These are phyloP conservation scores for Anabacerthia variegaticeps DNA, from an alignment of 2,797 vertebrate species.

Conservation along the genomic window DNA sequence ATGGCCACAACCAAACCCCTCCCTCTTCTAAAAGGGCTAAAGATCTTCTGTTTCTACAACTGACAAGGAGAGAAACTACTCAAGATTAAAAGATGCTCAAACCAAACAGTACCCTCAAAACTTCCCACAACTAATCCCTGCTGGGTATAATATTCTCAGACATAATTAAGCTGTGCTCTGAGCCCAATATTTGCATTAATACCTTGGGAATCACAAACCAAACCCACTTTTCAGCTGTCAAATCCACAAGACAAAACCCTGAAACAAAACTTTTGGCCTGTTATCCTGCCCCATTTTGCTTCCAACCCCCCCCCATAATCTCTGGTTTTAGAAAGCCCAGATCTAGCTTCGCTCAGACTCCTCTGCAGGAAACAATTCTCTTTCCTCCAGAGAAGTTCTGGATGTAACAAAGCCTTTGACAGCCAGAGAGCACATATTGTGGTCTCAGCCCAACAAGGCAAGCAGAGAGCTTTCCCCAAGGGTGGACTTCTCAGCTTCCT, in stretches of 20 bases:
- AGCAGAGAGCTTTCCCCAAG: background rate
- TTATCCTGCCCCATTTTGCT: background rate
- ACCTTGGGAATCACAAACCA: background rate
- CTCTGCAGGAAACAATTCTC: background rate
- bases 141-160: background rate
- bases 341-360: background rate
- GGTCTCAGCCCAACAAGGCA: background rate
- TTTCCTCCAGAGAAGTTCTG: background rate
- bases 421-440: background rate
- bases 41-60: background rate
- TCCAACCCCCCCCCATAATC: background rate
- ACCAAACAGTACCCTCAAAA: background rate
- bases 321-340: background rate
- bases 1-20: rapidly evolving
- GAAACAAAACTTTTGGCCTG: background rate
- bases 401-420: background rate
- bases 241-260: background rate
- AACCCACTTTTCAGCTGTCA: background rate
- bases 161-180: background rate
- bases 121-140: background rate
- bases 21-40: background rate
- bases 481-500: background rate
- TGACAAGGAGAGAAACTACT: background rate
- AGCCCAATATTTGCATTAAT: background rate
- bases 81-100: background rate